phyloP scores from a whole-genome alignment of 2,797 vertebrate species.

The Onychomys arenicola region DNA sequence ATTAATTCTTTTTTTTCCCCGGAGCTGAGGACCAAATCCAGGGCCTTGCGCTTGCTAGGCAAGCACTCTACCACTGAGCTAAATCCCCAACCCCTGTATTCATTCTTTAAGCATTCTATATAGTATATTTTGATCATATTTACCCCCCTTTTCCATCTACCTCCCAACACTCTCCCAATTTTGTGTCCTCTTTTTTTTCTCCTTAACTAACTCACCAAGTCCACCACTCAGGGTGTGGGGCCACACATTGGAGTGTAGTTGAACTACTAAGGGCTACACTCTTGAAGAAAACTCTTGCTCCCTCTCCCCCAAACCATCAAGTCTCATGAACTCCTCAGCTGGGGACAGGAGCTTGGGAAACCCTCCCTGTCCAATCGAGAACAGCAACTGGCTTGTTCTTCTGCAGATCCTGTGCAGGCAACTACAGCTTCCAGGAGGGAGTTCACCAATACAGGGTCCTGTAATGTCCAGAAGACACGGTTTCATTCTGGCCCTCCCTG shows the following conservation, averaged over 20 bases:
- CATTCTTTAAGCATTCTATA: not conserved
- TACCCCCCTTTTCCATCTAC: no score
- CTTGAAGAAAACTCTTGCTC: not conserved
- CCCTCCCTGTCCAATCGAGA: not conserved
- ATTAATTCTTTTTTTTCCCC: not conserved
- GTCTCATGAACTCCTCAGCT: not conserved
- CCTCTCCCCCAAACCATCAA: not conserved
- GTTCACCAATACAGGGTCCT: no score
- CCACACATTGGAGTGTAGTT: not conserved
- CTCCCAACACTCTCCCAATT: not conserved
- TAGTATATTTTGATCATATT: not conserved
- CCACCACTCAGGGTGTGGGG: not conserved
- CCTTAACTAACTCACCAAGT: no score
- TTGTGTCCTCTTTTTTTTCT: not conserved
- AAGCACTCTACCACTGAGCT: no score
- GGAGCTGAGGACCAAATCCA: no score
- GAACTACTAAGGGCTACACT: not conserved
- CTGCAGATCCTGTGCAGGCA: not conserved
- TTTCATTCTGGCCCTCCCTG: not conserved
- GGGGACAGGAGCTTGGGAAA: not conserved
- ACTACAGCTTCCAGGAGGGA: rapidly evolving
- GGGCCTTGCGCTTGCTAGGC: no score
- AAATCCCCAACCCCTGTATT: no score
- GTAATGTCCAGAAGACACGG: not conserved
- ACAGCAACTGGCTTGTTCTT: not conserved